Evolutionary conservation across 2,888 invertebrate genomes (phyloP).

Genomic region (Actias luna): DNA sequence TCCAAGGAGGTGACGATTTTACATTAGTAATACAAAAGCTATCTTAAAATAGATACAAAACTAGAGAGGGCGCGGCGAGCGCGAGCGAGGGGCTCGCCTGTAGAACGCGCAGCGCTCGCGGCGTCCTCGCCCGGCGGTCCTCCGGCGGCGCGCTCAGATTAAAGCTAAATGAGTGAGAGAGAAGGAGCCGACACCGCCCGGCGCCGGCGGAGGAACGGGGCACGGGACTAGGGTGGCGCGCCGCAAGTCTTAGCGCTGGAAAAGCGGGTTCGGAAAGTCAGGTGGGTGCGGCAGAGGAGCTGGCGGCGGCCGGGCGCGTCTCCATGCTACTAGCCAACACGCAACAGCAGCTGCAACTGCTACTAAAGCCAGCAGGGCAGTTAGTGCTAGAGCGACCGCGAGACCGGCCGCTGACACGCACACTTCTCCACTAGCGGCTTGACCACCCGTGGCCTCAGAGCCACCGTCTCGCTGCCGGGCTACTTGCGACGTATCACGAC

Average conservation of each 20-base stretch:
- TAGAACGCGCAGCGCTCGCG: conserved; percentile 57
- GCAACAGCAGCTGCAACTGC: conserved; percentile 97
- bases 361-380: conserved; percentile 94
- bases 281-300: conserved; percentile 97
- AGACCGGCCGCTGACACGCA: conserved; percentile 97
- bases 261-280: conserved; percentile 96
- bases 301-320: conserved; percentile 91
- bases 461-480: conserved; percentile 91
- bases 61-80: conserved; percentile 64
- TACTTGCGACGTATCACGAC: conserved; percentile 88
- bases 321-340: conserved; percentile 97
- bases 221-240: conserved; percentile 61
- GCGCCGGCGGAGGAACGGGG: conserved; percentile 79
- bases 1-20: conserved; percentile 76
- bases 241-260: conserved; percentile 75
- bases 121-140: conserved; percentile 76
- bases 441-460: conserved; percentile 79
- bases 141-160: conserved; percentile 76
- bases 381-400: conserved; percentile 95
- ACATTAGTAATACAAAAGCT: conserved; percentile 60
- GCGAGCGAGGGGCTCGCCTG: conserved; percentile 58
- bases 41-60: conserved; percentile 37
- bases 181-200: conserved; percentile 76
- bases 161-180: conserved; percentile 70
- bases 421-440: conserved; percentile 86